A percentile compares a stretch with the other conserved stretches of the same genome.
Evolutionary conservation across 2,113 vertebrate genomes (phyloP).

Genomic region (Ictalurus punctatus): DNA sequence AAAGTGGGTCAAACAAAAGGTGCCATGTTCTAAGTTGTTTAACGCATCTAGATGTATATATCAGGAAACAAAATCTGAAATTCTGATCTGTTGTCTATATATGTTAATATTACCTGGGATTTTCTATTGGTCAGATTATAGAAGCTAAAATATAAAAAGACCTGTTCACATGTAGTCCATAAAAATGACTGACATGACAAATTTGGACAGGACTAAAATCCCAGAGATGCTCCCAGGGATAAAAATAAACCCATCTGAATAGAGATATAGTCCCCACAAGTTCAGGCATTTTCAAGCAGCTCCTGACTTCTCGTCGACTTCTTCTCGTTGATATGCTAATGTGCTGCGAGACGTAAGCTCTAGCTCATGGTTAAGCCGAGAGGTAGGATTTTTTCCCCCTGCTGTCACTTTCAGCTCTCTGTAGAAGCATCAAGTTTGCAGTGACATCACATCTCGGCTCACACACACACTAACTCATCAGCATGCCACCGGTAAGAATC

Average conservation of each 20-base stretch:
- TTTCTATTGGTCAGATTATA: not conserved
- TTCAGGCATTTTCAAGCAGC: conserved; percentile 23
- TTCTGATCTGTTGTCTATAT: too few species aligned
- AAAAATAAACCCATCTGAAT: not conserved
- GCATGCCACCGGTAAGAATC: conserved; percentile 41
- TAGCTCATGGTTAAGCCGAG: conserved; percentile 34
- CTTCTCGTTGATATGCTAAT: conserved; percentile 42
- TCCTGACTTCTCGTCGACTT: conserved; percentile 39
- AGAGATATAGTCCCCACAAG: conserved; percentile 1
- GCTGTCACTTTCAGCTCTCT: conserved; percentile 52
- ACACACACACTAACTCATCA: conserved; percentile 39
- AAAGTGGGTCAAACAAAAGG: not conserved
- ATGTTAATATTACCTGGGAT: not conserved
- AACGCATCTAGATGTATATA: not conserved
- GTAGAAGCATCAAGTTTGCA: conserved; percentile 33
- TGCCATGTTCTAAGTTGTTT: not conserved
- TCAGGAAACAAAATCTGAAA: not conserved
- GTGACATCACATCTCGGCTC: conserved; percentile 51
- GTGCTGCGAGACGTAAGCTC: conserved; percentile 44
- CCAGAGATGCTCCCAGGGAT: not conserved
- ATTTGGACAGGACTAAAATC: not conserved
- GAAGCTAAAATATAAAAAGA: too few species aligned
- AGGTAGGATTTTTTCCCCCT: conserved; percentile 26
- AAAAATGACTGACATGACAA: not conserved
- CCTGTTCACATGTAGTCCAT: not conserved